phyloP scores from a whole-genome alignment of 2,113 vertebrate species.

The Paramormyrops kingsleyae region DNA sequence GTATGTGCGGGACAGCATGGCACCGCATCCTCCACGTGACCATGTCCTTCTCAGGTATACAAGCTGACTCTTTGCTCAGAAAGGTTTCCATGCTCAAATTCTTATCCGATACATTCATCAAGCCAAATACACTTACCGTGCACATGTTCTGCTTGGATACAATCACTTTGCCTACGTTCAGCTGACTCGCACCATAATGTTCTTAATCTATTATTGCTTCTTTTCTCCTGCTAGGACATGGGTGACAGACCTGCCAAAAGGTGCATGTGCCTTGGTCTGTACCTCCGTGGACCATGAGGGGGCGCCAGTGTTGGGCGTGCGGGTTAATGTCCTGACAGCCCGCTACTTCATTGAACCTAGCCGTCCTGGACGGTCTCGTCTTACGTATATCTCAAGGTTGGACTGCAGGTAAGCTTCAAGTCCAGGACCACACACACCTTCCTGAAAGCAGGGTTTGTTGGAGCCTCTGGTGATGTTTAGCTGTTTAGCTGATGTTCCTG shows the following conservation, averaged over 20 bases:
- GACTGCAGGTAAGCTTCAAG: conserved; percentile 75
- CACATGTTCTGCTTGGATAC: neutral
- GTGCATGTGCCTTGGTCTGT: conserved; percentile 77
- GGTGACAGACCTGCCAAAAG: conserved; percentile 84
- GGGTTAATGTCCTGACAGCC: conserved; percentile 81
- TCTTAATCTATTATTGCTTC: neutral
- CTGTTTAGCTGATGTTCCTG: neutral
- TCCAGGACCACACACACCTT: neutral
- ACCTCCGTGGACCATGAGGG: conserved; percentile 82
- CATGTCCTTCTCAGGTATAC: conserved; percentile 85
- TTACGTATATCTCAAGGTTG: conserved; percentile 87
- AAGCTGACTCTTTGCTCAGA: neutral
- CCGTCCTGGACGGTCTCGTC: conserved; percentile 79
- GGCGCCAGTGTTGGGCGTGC: conserved; percentile 70
- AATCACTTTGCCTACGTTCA: neutral
- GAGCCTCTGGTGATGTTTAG: neutral
- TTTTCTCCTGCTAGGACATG: conserved; percentile 67
- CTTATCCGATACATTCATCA: neutral
- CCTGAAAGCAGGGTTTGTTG: neutral
- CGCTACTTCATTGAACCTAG: conserved; percentile 89
- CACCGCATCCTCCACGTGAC: conserved; percentile 83
- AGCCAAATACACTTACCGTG: neutral
- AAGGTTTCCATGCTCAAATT: neutral
- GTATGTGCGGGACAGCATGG: conserved; percentile 87
- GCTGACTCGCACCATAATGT: neutral